Percentiles rank a stretch among this genome's conserved stretches.
These are phyloP conservation scores for Pao palembangensis DNA, from an alignment of 2,113 vertebrate genomes.

Conservation along the genomic window DNA sequence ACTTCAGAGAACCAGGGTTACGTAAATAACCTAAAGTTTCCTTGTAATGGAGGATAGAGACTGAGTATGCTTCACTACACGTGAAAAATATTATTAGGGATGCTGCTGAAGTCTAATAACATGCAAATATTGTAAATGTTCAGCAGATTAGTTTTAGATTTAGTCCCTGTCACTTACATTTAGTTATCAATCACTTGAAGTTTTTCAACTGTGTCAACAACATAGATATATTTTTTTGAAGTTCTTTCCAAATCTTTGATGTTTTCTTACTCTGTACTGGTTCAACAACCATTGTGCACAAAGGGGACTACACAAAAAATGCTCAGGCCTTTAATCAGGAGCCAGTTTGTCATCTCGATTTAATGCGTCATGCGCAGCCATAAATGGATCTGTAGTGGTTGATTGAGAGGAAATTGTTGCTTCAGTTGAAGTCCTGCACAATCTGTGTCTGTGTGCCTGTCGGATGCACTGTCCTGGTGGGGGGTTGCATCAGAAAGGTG, in stretches of 20 bases:
- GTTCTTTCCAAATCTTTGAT: background rate
- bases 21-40: no score
- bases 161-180: no score
- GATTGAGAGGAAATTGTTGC: background rate
- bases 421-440: background rate
- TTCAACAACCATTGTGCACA: background rate
- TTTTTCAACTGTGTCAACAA: background rate
- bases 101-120: no score
- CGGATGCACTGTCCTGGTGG: constrained; percentile 15
- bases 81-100: no score
- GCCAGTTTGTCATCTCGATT: background rate
- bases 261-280: background rate
- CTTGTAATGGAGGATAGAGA: no score
- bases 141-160: no score
- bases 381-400: background rate
- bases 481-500: constrained; percentile 26
- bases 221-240: background rate
- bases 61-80: no score
- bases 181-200: background rate
- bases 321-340: constrained; percentile 1
- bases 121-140: no score
- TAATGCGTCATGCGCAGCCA: background rate
- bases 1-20: no score
- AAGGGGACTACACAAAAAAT: background rate
- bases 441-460: background rate